Evolutionary conservation across 2,888 invertebrate species (phyloP).

Genomic region (Fragum whitleyi): DNA sequence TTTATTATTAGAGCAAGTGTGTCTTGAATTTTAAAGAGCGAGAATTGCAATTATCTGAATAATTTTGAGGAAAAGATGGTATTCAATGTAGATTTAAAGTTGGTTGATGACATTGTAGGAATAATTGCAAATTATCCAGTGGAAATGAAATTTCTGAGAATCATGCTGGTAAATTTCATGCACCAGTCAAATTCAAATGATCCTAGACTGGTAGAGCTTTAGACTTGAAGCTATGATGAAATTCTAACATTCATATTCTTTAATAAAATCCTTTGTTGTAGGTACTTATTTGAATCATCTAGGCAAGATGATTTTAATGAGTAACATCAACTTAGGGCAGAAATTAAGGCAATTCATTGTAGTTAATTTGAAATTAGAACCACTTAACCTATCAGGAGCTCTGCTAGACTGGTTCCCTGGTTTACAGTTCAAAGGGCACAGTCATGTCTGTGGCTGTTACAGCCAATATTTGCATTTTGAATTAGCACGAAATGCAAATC

Average conservation of each 20-base stretch:
- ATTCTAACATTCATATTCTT: no score
- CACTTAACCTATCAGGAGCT: no score
- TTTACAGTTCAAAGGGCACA: constrained; percentile 9
- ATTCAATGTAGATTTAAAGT: constrained; percentile 15
- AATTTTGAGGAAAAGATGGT: constrained; percentile 8
- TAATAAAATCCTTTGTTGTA: no score
- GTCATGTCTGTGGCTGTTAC: constrained; percentile 4
- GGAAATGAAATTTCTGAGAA: constrained; percentile 13
- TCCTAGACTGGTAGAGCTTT: not conserved
- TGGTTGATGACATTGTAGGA: constrained; percentile 2
- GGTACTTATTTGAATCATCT: no score
- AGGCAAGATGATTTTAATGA: no score
- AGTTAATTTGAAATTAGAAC: no score
- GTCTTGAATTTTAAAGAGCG: constrained; percentile 16
- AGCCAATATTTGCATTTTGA: constrained; percentile 8
- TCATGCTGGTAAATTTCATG: not conserved
- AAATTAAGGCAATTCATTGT: no score
- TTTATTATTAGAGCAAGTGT: not conserved
- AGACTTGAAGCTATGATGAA: no score
- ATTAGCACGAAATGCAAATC: constrained; percentile 15
- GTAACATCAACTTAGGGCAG: no score
- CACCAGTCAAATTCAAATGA: not conserved
- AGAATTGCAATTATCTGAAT: constrained; percentile 9
- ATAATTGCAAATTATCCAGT: constrained; percentile 23
- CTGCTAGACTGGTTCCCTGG: not conserved